Percentiles rank a stretch among this genome's conserved stretches.
Conservation (phyloP, 2,888 invertebrate genomes). For the Pteria penguin region DNA sequence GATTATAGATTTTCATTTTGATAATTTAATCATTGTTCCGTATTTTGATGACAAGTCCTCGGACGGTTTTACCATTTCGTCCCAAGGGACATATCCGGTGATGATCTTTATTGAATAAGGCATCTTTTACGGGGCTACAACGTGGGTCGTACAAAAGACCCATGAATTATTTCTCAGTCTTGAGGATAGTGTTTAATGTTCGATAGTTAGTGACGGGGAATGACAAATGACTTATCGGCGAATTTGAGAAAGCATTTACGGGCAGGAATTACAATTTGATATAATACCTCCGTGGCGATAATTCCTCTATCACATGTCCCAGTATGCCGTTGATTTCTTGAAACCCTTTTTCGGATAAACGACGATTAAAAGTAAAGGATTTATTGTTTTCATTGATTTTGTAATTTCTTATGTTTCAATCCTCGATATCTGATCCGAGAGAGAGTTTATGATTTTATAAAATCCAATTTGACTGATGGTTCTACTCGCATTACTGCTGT, state of each 20-base stretch:
- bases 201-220: slow-evolving; percentile 19
- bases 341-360: slow-evolving; percentile 13
- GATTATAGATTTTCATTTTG: slow-evolving; percentile 32
- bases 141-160: slow-evolving; percentile 25
- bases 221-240: slow-evolving; percentile 27
- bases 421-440: too few species aligned
- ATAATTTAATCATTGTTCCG: slow-evolving; percentile 22
- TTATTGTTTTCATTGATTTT: neutral
- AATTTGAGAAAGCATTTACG: slow-evolving; percentile 31
- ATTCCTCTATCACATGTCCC: slow-evolving; percentile 17
- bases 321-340: slow-evolving; percentile 10
- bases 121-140: slow-evolving; percentile 28
- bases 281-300: slow-evolving; percentile 24
- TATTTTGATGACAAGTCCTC: slow-evolving; percentile 25
- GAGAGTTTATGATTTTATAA: too few species aligned
- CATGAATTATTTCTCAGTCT: slow-evolving; percentile 34
- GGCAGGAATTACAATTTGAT: slow-evolving; percentile 27
- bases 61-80: slow-evolving; percentile 10
- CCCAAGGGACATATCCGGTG: slow-evolving; percentile 17
- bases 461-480: too few species aligned
- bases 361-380: slow-evolving; percentile 14
- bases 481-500: too few species aligned
- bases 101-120: slow-evolving; percentile 30
- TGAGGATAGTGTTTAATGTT: slow-evolving; percentile 25
- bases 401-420: neutral